phyloP scores from a whole-genome alignment of 2,888 invertebrate species.

The Apodemia duryi region DNA sequence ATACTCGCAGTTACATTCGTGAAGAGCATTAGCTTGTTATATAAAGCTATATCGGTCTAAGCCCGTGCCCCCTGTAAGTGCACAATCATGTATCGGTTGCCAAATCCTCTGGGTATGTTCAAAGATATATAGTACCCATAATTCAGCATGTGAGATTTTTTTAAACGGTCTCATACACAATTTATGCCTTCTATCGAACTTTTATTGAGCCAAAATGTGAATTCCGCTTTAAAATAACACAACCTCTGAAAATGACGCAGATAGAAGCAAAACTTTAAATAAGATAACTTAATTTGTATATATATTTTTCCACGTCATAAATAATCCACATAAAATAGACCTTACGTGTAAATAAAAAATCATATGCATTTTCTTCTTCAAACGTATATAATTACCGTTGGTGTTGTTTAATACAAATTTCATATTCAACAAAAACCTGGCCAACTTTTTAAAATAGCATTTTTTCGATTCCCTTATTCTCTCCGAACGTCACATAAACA shows the following conservation, averaged over 20 bases:
- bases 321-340: too few relatives aligned
- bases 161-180: conserved; percentile 49
- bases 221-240: conserved; percentile 28
- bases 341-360: too few relatives aligned
- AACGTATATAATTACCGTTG: too few relatives aligned
- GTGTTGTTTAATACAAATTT: too few relatives aligned
- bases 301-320: too few relatives aligned
- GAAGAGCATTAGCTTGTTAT: conserved; percentile 23
- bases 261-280: background rate
- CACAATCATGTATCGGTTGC: conserved; percentile 74
- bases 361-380: too few relatives aligned
- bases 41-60: conserved; percentile 30
- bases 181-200: conserved; percentile 55
- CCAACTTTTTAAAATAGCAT: too few relatives aligned
- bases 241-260: conserved; percentile 20
- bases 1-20: conserved; percentile 1
- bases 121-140: conserved; percentile 48
- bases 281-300: background rate
- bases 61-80: conserved; percentile 52
- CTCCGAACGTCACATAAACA: too few relatives aligned
- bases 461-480: too few relatives aligned
- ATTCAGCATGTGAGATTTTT: conserved; percentile 67
- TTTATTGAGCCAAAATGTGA: conserved; percentile 44
- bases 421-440: too few relatives aligned
- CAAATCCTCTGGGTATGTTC: conserved; percentile 64